Evolutionary conservation across 1,140 invertebrate species (phyloP).

Genomic region (Sminthurides bifidus): DNA sequence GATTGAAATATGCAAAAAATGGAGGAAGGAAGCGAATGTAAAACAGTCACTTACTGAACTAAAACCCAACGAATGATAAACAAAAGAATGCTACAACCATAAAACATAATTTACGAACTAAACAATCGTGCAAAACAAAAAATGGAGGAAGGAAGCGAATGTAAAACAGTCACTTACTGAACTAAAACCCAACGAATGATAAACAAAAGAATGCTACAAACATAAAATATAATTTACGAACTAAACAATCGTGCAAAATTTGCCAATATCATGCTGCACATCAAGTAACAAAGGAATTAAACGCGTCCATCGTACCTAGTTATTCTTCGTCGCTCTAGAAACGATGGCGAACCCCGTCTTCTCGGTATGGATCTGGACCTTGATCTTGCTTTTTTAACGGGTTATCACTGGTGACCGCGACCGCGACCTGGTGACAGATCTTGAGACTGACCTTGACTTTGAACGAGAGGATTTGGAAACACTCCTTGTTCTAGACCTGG

Average conservation of each 20-base stretch:
- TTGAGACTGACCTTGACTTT: neutral
- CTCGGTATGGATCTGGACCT: neutral
- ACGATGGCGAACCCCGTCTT: conserved; percentile 69
- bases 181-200: neutral
- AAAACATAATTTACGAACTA: neutral
- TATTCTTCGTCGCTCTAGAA: conserved; percentile 73
- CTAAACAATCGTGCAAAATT: conserved; percentile 5
- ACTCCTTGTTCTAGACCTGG: neutral
- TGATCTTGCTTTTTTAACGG: neutral
- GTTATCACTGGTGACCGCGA: neutral
- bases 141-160: neutral
- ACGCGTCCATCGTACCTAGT: conserved; percentile 56
- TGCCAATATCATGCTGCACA: neutral
- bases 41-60: neutral
- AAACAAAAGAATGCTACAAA: conserved; percentile 1
- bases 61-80: neutral
- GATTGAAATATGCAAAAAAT: neutral
- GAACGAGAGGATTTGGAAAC: neutral
- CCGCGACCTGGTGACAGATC: neutral
- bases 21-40: neutral
- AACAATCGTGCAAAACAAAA: neutral
- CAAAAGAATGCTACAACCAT: neutral
- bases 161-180: neutral
- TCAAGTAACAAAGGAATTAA: neutral
- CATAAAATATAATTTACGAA: conserved; percentile 4